Percentiles rank a stretch among this genome's conserved stretches.
Evolutionary conservation across 2,797 vertebrate genomes (phyloP).

Genomic region (Bradypodion ventrale): DNA sequence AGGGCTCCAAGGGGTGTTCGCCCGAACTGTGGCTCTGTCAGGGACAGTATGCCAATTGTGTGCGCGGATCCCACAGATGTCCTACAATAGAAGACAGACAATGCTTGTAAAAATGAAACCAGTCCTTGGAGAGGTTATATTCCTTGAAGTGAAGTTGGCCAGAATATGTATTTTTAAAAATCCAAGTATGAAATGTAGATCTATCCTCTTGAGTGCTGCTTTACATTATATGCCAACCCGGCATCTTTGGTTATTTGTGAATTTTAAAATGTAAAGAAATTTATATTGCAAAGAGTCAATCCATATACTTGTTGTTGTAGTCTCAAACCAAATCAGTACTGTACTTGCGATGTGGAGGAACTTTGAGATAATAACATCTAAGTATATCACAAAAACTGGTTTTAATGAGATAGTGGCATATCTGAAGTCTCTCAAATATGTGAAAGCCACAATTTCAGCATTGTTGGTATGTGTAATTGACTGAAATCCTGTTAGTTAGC

Average conservation of each 20-base stretch:
- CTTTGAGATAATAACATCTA: not conserved
- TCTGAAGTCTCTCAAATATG: too few relatives aligned
- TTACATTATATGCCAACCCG: too few relatives aligned
- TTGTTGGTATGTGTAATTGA: too few relatives aligned
- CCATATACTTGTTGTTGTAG: not conserved
- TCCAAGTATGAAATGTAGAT: not conserved
- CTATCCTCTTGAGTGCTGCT: not conserved
- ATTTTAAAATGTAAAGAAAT: not conserved
- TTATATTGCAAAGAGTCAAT: not conserved
- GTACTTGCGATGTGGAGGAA: constrained; percentile 7
- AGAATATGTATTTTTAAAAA: not conserved
- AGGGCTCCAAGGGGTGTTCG: too few relatives aligned
- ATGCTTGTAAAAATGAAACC: constrained; percentile 27
- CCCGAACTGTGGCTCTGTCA: too few relatives aligned
- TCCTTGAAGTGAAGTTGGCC: constrained; percentile 12
- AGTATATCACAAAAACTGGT: not conserved
- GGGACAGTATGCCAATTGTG: too few relatives aligned
- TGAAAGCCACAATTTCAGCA: too few relatives aligned
- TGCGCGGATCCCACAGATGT: too few relatives aligned
- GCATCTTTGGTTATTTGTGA: not conserved
- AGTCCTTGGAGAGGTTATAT: not conserved
- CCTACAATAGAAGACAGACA: not conserved
- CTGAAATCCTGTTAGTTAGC: too few relatives aligned
- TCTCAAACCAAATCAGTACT: not conserved
- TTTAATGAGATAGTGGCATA: not conserved